Evolutionary conservation across 2,113 vertebrate species (phyloP).

Genomic region (Onychostoma macrolepis): DNA sequence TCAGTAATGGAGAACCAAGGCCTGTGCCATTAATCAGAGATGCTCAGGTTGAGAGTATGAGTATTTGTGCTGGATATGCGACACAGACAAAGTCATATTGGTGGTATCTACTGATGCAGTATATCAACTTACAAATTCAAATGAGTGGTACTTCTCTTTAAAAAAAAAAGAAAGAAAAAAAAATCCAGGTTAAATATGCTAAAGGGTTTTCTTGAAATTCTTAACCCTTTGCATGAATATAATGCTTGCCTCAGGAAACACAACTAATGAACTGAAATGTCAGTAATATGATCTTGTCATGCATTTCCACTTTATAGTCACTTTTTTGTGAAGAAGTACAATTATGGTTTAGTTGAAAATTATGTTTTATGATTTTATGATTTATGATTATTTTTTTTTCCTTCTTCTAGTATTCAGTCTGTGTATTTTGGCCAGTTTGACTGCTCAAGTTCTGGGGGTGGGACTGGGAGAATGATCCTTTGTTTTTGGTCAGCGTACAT

Average conservation of each 20-base stretch:
- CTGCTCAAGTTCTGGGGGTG: no score
- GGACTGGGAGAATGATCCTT: no score
- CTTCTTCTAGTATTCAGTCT: no score
- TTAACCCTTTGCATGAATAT: background rate
- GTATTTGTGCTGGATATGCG: background rate
- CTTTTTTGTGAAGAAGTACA: no score
- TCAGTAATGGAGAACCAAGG: constrained; percentile 23
- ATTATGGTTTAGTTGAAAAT: no score
- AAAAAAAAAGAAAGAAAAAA: background rate
- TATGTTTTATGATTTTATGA: no score
- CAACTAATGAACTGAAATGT: background rate
- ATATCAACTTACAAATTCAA: background rate
- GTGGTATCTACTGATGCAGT: background rate
- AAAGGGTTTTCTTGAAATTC: background rate
- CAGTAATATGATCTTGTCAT: background rate
- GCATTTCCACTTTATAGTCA: no score
- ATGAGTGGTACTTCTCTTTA: background rate
- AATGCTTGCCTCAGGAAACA: background rate
- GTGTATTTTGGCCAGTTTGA: no score
- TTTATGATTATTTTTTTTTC: no score
- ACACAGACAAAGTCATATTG: background rate
- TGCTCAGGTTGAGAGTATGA: background rate
- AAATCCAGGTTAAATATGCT: background rate
- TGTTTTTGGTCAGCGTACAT: no score
- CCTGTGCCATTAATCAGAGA: constrained; percentile 14